Percentiles rank a stretch among this genome's conserved stretches.
Conservation (phyloP, 2,113 vertebrate species). For the Hypocryptadius cinnamomeus region DNA sequence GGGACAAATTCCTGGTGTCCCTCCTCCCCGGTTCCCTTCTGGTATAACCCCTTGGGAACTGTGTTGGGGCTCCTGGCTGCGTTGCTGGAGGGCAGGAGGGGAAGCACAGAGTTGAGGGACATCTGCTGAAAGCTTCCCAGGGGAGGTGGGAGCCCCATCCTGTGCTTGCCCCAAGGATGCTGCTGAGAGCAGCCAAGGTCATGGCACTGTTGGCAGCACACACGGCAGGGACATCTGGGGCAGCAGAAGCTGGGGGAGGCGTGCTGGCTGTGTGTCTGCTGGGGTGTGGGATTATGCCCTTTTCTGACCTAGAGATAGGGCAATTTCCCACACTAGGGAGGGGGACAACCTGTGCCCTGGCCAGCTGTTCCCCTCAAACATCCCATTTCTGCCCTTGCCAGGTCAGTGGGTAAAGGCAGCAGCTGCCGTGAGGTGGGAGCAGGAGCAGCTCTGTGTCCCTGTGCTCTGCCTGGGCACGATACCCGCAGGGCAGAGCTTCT, state of each 20-base stretch:
- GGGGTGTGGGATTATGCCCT: neutral
- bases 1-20: neutral
- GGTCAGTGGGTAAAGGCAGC: neutral
- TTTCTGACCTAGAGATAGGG: no score
- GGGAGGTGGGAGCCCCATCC: neutral
- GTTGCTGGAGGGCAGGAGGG: neutral
- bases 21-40: neutral
- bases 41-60: fast-evolving
- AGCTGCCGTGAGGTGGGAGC: neutral
- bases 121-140: neutral
- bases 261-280: neutral
- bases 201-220: fast-evolving
- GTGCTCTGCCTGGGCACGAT: fast-evolving
- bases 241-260: neutral
- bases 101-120: neutral
- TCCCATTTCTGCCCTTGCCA: neutral
- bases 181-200: neutral
- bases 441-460: neutral
- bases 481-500: neutral
- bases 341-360: neutral
- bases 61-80: neutral
- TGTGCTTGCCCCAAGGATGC: neutral
- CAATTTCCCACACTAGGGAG: neutral
- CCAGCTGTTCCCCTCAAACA: neutral
- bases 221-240: neutral